phyloP scores from a whole-genome alignment of 1,140 invertebrate species.

The Ctenoplectra terminalis region DNA sequence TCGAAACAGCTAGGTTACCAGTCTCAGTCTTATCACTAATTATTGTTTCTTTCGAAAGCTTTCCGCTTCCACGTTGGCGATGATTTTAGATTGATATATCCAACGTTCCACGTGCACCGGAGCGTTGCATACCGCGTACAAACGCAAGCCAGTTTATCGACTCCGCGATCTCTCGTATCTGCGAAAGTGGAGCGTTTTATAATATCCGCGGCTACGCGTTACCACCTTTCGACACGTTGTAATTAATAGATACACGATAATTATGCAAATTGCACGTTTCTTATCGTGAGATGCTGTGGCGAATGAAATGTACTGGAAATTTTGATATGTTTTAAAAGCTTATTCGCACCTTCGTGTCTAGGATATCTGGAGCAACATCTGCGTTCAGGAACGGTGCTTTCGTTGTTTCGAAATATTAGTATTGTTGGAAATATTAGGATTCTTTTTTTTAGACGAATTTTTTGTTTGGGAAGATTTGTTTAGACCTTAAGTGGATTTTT shows the following conservation, averaged over 20 bases:
- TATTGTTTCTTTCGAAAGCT: not conserved
- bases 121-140: slow-evolving; percentile 2
- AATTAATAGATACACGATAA: slow-evolving; percentile 36
- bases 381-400: not conserved
- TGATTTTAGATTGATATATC: not conserved
- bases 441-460: too few relatives aligned
- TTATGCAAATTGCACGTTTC: slow-evolving; percentile 14
- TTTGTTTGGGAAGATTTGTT: too few relatives aligned
- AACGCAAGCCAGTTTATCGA: not conserved
- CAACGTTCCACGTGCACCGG: not conserved
- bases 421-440: too few relatives aligned
- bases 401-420: too few relatives aligned
- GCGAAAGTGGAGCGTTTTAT: slow-evolving; percentile 40
- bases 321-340: not conserved
- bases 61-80: too few relatives aligned
- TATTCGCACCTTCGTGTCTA: not conserved
- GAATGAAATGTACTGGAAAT: not conserved
- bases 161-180: not conserved
- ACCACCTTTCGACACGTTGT: not conserved
- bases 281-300: not conserved
- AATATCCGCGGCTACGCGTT: not conserved
- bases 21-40: too few relatives aligned
- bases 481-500: too few relatives aligned
- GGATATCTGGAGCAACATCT: not conserved
- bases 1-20: too few relatives aligned